Percentiles rank a stretch among this genome's conserved stretches.
Conservation (phyloP, 2,888 invertebrate species). For the Hemicrepidius hirtus region DNA sequence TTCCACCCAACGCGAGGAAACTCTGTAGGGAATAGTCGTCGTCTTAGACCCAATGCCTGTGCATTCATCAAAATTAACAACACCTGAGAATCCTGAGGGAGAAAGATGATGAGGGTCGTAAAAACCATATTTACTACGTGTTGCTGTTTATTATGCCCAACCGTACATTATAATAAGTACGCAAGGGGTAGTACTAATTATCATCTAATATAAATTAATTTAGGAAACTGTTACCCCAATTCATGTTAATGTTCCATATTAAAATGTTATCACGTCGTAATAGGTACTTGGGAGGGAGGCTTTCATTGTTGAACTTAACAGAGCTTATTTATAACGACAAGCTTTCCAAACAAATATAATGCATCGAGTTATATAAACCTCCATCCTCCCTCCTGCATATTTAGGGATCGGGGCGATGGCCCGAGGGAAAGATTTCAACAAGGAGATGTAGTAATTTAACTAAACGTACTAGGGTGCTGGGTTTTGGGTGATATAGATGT, state of each 20-base stretch:
- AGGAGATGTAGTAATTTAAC: no score
- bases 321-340: conserved; percentile 12
- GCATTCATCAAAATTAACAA: conserved; percentile 6
- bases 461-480: no score
- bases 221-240: conserved; percentile 12
- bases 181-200: conserved; percentile 11
- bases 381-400: no score
- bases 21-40: no score
- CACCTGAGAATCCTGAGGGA: not conserved
- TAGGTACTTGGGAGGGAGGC: not conserved
- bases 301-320: conserved; percentile 2
- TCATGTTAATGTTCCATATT: conserved; percentile 1
- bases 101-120: not conserved
- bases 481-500: no score
- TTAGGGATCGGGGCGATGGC: no score
- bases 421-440: no score
- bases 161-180: not conserved
- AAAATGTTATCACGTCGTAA: conserved; percentile 22
- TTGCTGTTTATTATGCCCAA: no score
- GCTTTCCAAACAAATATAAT: conserved; percentile 7
- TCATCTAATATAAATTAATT: conserved; percentile 15
- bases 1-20: no score
- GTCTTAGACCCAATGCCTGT: not conserved
- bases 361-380: not conserved
- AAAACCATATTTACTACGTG: not conserved